These are phyloP conservation scores for Drosophila busckii DNA, from an alignment of 1,140 invertebrate genomes.

Conservation along the genomic window DNA sequence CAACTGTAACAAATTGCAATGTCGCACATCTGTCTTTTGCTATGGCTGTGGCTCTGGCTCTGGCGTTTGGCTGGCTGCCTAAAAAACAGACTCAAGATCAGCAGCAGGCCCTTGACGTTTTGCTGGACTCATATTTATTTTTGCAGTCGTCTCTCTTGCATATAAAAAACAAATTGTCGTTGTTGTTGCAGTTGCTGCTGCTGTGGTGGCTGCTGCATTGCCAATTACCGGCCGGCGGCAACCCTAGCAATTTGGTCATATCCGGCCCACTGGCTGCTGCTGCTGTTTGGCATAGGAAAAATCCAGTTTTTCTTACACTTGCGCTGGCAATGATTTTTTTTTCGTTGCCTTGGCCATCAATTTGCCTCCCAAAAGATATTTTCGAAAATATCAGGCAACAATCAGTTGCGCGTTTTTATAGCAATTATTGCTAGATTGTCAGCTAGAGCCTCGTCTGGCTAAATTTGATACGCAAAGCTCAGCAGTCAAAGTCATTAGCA, in stretches of 20 bases:
- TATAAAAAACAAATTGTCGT: slow-evolving; percentile 44
- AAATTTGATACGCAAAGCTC: too few relatives aligned
- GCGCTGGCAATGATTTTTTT: slow-evolving; percentile 48
- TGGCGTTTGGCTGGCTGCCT: slow-evolving; percentile 48
- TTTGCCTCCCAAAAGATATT: slow-evolving; percentile 10
- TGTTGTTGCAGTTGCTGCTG: slow-evolving; percentile 42
- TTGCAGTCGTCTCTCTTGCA: slow-evolving; percentile 31
- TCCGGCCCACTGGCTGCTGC: slow-evolving; percentile 68
- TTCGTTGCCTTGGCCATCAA: slow-evolving; percentile 36
- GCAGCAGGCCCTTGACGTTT: slow-evolving; percentile 32
- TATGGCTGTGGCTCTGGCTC: slow-evolving; percentile 60
- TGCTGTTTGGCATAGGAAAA: slow-evolving; percentile 52
- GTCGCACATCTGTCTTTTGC: slow-evolving; percentile 75
- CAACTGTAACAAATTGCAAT: slow-evolving; percentile 76
- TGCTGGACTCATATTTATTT: slow-evolving; percentile 60
- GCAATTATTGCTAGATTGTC: too few relatives aligned
- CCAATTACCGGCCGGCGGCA: slow-evolving; percentile 66
- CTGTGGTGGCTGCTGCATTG: slow-evolving; percentile 50
- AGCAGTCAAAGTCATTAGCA: slow-evolving; percentile 13
- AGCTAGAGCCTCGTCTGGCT: too few relatives aligned
- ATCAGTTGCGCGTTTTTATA: too few relatives aligned
- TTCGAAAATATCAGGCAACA: too few relatives aligned
- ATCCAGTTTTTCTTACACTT: slow-evolving; percentile 62
- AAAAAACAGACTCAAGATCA: slow-evolving; percentile 19
- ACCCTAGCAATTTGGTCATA: slow-evolving; percentile 76